Evolutionary conservation across 2,888 invertebrate species (phyloP).

Genomic region (Drosophila neoperkinsi): DNA sequence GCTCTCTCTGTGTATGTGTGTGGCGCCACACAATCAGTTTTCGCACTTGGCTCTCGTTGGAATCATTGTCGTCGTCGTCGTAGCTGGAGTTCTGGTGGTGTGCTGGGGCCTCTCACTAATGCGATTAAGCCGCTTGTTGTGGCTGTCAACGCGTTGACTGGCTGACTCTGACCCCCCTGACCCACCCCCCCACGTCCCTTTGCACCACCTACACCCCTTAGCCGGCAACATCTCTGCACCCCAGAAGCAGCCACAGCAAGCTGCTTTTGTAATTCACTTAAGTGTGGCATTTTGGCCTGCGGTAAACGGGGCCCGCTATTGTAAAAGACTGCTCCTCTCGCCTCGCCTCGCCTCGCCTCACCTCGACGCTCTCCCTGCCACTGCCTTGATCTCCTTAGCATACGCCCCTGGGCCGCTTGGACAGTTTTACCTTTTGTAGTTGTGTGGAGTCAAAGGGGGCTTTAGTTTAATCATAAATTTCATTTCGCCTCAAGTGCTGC

Average conservation of each 20-base stretch:
- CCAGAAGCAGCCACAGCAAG: conserved; percentile 32
- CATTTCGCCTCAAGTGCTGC: conserved; percentile 57
- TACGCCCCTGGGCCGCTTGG: conserved; percentile 49
- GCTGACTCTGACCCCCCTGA: conserved; percentile 41
- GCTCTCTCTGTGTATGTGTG: not conserved
- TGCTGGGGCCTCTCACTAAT: conserved; percentile 67
- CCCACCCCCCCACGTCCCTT: conserved; percentile 1
- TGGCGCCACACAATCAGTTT: conserved; percentile 76
- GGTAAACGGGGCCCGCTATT: conserved; percentile 71
- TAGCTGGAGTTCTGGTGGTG: conserved; percentile 11
- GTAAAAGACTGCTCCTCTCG: conserved; percentile 29
- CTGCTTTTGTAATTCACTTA: conserved; percentile 82
- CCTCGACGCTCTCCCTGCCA: not conserved
- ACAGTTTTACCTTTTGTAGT: conserved; percentile 66
- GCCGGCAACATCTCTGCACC: not conserved
- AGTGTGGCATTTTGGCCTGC: conserved; percentile 81
- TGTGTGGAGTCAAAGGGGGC: conserved; percentile 38
- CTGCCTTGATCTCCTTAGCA: conserved; percentile 68
- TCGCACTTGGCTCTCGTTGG: conserved; percentile 65
- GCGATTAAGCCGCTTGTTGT: conserved; percentile 83
- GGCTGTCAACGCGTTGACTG: conserved; percentile 83
- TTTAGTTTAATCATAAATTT: conserved; percentile 77
- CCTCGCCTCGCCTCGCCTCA: not conserved
- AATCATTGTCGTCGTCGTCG: conserved; percentile 25
- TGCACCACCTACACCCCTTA: not conserved